Base-by-base conservation (phyloP, 2,888 invertebrate species). In the Eupithecia pulchellata region DNA sequence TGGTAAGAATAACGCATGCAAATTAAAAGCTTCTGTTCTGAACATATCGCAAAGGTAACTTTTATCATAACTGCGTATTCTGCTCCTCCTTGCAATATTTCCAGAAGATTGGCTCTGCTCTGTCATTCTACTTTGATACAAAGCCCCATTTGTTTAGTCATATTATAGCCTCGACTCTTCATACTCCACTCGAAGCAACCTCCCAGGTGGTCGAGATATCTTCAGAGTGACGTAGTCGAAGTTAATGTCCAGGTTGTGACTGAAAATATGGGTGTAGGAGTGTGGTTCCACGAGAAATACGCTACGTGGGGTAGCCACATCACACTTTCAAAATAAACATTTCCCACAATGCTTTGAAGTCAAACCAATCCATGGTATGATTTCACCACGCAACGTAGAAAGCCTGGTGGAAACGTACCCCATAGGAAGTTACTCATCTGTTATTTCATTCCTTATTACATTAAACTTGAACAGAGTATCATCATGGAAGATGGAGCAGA, bases 401-500 rank as follows among this genome's bases (percentile, higher is more conserved):
- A 47, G 8, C 9, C 20, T 47, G 42, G 20, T 9, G 20, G 11
- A 20, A 47, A 11, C 20, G 20, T 20, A 47, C 47, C 20, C 11
- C 20, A 4, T 2, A 42, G n/a, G 9, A 39, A n/a, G 17, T 39
- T 42, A 17, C 42, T 47, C n/a, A 42, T 42, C 2, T 9, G 9
- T 47, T 3, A 20, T 47, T 8, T 20, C 2, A 20, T 9, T 9
- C n/a, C n/a, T 42, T 9, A 20, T 42, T 42, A 11, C 47, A 52
- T 25, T 11, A 25, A 52, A 25, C 20, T 52, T 25, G 52, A 13
- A 20, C 47, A 47, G 25, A 25, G 25, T 25, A 25, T 52, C 47
- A 47, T 8, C 47, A 25, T 52, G 20, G 52, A 52, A 52, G 52
- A 52, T 25, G 25, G 52, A 52, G 52, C 52, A 52, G 52, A 52